Evolutionary conservation across 2,888 invertebrate genomes (phyloP), one percentile per base, ranked within the genome.

Genomic region (Synanthedon tipuliformis): DNA sequence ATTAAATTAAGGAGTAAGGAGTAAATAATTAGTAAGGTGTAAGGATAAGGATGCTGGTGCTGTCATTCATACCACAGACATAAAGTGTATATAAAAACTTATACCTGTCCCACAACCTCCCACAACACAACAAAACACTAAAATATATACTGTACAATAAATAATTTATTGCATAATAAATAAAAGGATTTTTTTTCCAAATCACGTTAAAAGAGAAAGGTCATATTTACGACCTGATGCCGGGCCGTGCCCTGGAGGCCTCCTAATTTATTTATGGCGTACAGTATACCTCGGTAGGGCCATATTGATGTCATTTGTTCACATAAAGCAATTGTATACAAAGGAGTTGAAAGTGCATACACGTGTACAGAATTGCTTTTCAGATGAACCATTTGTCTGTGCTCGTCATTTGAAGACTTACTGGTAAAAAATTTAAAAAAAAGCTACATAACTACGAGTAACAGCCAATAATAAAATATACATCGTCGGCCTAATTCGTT

Each of bases 1-100:
- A 92, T 92, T 93, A 89, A 92, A 92, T 92, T 16, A 3, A 16
- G n/a, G n/a, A n/a, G n/a, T n/a, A n/a, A n/a, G n/a, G n/a, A n/a
- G n/a, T n/a, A n/a, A n/a, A n/a, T n/a, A n/a, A n/a, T n/a, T n/a
- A n/a, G n/a, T n/a, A n/a, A n/a, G n/a, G n/a, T n/a, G n/a, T n/a
- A n/a, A n/a, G n/a, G n/a, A n/a, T n/a, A n/a, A n/a, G n/a, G n/a
- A n/a, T n/a, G n/a, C n/a, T n/a, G n/a, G n/a, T n/a, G n/a, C n/a
- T n/a, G 18, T 18, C 3, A 16, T 18, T 18, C 3, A 18, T 23
- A 5, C 23, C 5, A 23, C 23, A 23, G 23, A 23, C 23, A 23
- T 23, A 23, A 23, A 23, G 4, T 23, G 23, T 23, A 4, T 23
- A 34, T 34, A 34, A 10, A 34, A 2, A 34, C 2, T 34, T 34